A percentile compares a stretch with the other conserved stretches of the same genome.
These are phyloP conservation scores for Tribolium freemani DNA, from an alignment of 2,888 invertebrate genomes.

Conservation along the genomic window DNA sequence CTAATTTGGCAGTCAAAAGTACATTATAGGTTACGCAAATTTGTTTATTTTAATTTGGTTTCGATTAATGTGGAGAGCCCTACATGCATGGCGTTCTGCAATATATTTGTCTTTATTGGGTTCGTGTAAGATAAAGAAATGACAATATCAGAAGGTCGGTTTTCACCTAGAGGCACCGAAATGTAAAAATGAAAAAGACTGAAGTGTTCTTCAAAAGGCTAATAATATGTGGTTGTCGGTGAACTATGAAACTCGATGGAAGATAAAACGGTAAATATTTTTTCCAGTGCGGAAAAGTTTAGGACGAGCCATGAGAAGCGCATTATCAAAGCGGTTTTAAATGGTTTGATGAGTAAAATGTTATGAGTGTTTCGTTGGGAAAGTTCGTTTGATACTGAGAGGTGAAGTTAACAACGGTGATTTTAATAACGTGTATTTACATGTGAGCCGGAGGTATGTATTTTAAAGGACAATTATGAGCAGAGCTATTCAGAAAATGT, in stretches of 20 bases:
- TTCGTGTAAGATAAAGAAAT: background rate
- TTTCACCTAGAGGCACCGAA: background rate
- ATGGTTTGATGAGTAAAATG: slow-evolving; percentile 2
- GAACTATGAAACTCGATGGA: background rate
- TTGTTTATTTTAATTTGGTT: too few relatives aligned
- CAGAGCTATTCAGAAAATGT: slow-evolving; percentile 47
- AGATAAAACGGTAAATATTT: background rate
- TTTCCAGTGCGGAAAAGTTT: background rate
- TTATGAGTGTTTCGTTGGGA: background rate
- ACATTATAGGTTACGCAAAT: too few relatives aligned
- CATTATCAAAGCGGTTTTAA: background rate
- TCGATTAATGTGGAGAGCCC: background rate
- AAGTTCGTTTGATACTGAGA: slow-evolving; percentile 10
- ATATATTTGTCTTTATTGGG: background rate
- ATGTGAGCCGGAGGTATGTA: slow-evolving; percentile 38
- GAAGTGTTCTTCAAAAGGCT: background rate
- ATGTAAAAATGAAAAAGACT: background rate
- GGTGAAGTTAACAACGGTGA: slow-evolving; percentile 18
- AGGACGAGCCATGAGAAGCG: background rate
- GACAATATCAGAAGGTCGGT: background rate
- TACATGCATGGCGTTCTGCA: background rate
- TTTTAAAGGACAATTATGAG: slow-evolving; percentile 46
- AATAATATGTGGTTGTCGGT: background rate
- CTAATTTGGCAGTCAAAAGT: too few relatives aligned
- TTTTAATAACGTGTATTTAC: slow-evolving; percentile 34